Evolutionary conservation across 2,797 vertebrate genomes (phyloP).

Genomic region (Caiman crocodilus): DNA sequence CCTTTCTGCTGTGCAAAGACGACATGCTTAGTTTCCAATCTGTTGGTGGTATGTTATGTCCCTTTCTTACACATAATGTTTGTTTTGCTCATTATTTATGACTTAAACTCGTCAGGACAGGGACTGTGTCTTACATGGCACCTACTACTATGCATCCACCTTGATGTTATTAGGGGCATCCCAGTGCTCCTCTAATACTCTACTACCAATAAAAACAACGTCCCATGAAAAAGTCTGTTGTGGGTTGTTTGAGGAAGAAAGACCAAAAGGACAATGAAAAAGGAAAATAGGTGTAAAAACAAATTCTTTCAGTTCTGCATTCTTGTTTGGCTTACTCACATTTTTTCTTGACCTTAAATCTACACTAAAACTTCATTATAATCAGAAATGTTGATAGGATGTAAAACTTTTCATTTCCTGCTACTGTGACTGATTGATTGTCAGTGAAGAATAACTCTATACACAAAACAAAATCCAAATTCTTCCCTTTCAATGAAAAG

Average conservation of each 20-base stretch:
- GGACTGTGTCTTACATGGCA: not conserved
- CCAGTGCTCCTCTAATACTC: no score
- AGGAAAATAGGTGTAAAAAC: not conserved
- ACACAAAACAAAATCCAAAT: not conserved
- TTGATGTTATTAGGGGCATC: not conserved
- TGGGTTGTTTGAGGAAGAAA: not conserved
- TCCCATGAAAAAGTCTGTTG: not conserved
- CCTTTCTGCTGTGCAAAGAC: no score
- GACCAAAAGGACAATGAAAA: not conserved
- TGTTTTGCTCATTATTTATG: not conserved
- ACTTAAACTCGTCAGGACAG: not conserved
- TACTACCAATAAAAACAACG: not conserved
- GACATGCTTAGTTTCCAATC: no score
- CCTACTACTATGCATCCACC: not conserved
- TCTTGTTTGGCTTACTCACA: not conserved
- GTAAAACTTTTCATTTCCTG: not conserved
- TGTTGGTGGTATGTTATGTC: not conserved
- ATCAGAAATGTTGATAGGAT: not conserved
- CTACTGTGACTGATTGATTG: not conserved
- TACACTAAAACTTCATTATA: not conserved
- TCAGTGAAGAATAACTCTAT: not conserved
- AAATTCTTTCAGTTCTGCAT: not conserved
- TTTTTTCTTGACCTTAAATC: not conserved
- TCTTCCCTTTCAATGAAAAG: not conserved
- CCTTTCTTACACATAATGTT: no score